These are phyloP conservation scores for Hestina assimilis DNA, from an alignment of 1,140 invertebrate genomes.

Conservation along the genomic window DNA sequence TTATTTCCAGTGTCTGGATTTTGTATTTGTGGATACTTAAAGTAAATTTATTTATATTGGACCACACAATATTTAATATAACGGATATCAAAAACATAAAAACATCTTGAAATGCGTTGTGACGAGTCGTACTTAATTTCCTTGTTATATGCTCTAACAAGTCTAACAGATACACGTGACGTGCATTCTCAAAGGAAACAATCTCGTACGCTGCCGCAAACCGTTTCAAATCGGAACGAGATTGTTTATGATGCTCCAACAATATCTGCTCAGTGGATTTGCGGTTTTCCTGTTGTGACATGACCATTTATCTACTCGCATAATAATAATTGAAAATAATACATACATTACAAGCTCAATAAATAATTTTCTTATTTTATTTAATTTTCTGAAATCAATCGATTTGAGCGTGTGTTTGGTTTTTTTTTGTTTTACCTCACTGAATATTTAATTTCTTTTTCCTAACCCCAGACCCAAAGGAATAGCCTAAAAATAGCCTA, in stretches of 20 bases:
- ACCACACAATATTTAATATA: too few species aligned
- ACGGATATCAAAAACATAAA: constrained; percentile 12
- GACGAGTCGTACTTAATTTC: constrained; percentile 27
- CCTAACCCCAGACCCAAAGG: too few species aligned
- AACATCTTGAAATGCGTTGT: constrained; percentile 12
- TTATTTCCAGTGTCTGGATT: background rate
- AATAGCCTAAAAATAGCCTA: too few species aligned
- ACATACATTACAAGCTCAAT: too few species aligned
- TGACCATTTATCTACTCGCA: constrained; percentile 1
- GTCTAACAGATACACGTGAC: constrained; percentile 28
- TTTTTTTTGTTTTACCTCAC: too few species aligned
- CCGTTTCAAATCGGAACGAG: constrained; percentile 30
- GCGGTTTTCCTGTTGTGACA: constrained; percentile 19
- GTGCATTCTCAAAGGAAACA: constrained; percentile 39
- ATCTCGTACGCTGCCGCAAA: constrained; percentile 36
- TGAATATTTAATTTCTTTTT: too few species aligned
- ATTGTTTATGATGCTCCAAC: constrained; percentile 35
- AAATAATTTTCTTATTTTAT: too few species aligned
- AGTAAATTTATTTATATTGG: too few species aligned
- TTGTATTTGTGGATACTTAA: too few species aligned
- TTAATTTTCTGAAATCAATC: too few species aligned
- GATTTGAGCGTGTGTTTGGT: too few species aligned
- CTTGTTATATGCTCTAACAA: constrained; percentile 25
- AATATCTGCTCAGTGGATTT: constrained; percentile 19
- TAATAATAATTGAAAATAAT: too few species aligned